Base-by-base conservation (phyloP, 2,888 invertebrate species). In the Agrotis clavis region DNA sequence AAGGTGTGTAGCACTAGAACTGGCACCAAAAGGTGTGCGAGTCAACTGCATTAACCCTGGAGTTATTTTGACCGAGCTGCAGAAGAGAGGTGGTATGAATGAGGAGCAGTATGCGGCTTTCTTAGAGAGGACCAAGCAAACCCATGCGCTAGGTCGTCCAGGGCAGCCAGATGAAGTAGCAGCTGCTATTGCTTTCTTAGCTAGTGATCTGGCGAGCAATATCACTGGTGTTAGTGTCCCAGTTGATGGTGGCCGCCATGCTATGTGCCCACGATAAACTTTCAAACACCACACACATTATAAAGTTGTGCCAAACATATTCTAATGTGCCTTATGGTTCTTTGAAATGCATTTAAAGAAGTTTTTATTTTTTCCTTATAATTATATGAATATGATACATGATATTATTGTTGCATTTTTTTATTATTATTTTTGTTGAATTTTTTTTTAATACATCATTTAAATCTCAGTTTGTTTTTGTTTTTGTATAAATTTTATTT, bases 1-100 rank as follows among this genome's bases (percentile, higher is more conserved):
- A 0, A 97, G 98, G 86, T 99, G 99, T 92, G 97, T 98, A 4
- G 99, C 99, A 5, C 94, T 99, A 72, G 99, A 99, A 89, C 92
- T 99, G 67, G 98, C 98, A 21, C 89, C 97, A 0, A 98, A 98
- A 92, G 97, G 98, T 76, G 98, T 99, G 0, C 96, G 99, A 74
- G 99, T 99, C 0, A 99, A 99, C 93, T 97, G 98, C 82, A 99
- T 99, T 0, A 99, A 99, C 93, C 99, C 99, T 19, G 99, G 99
- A 65, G 99, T 99, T 0, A 98, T 98, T 19, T 92, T 98, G 1
- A 99, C 99, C 0, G 98, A 99, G 91, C 92, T 99, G 48, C 99
- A 99, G 87, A 98, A 97, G 89, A 97, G 98, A 71, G 98, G 98
- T 35, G 99, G 99, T 16, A 97, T 99, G 97, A 97, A 96, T 77